Evolutionary conservation across 2,113 vertebrate genomes (phyloP).

Genomic region (Ascaphus truei): DNA sequence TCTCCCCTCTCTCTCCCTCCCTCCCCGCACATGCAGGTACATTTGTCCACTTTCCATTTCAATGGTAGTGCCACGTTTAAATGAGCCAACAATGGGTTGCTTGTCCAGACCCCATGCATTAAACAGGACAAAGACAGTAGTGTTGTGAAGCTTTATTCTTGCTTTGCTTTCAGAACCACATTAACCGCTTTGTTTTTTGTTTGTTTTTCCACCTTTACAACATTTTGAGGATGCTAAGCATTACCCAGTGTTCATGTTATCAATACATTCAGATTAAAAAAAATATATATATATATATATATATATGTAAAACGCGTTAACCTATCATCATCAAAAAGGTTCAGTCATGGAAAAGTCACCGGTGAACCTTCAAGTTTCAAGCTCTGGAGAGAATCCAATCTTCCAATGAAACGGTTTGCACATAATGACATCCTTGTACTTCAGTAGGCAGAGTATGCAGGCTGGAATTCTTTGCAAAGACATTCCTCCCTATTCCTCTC

Average conservation of each 20-base stretch:
- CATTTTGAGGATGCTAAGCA: background rate
- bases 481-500: conserved; percentile 46
- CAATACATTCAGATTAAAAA: background rate
- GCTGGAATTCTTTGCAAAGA: conserved; percentile 50
- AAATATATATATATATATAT: no score
- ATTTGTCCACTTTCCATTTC: no score
- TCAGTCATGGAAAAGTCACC: conserved; percentile 43
- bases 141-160: background rate
- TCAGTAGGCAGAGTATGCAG: conserved; percentile 35
- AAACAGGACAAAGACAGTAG: background rate
- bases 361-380: conserved; percentile 45
- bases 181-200: background rate
- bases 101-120: background rate
- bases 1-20: no score
- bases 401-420: conserved; percentile 38
- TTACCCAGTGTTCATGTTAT: background rate
- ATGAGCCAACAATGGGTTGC: background rate
- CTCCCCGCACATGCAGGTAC: conserved; percentile 2
- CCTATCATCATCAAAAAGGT: conserved; percentile 12
- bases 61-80: background rate
- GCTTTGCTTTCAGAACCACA: background rate
- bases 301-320: background rate
- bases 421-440: conserved; percentile 50
- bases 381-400: conserved; percentile 37
- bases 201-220: background rate